Conservation (phyloP, 2,113 vertebrate species). For the Trichomycterus rosablanca region DNA sequence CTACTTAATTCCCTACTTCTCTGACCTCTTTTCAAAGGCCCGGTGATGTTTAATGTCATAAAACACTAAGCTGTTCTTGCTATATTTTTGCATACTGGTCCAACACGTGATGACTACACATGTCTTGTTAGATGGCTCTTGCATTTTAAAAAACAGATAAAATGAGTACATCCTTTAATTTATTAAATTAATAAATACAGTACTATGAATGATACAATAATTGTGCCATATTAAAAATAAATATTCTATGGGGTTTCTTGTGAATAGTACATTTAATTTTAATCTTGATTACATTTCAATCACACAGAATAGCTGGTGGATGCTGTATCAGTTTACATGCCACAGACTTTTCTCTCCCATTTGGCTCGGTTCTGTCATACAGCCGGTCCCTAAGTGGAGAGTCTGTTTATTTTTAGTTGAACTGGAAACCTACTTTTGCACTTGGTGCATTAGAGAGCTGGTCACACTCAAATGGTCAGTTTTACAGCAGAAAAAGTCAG, state of each 20-base stretch:
- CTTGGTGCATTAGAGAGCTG: constrained; percentile 53
- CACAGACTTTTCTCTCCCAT: constrained; percentile 39
- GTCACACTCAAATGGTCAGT: constrained; percentile 41
- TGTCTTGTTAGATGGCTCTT: too few species aligned
- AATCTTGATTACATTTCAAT: too few species aligned
- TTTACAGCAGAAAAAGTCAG: constrained; percentile 18
- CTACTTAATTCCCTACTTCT: constrained; percentile 55
- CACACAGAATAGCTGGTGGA: constrained; percentile 26
- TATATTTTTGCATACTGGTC: constrained; percentile 35
- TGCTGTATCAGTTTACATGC: constrained; percentile 48
- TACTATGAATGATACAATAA: too few species aligned
- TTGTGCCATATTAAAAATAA: too few species aligned
- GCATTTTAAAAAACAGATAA: too few species aligned
- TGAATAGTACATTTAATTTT: too few species aligned
- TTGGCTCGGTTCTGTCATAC: constrained; percentile 34
- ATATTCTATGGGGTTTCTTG: too few species aligned
- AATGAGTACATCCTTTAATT: too few species aligned
- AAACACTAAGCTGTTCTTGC: too few species aligned
- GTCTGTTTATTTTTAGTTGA: constrained; percentile 72
- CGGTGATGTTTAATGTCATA: constrained; percentile 57
- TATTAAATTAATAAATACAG: too few species aligned
- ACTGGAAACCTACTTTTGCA: constrained; percentile 74
- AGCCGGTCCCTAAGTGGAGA: constrained; percentile 49
- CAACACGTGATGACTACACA: background rate
- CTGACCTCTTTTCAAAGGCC: constrained; percentile 63